Conservation (phyloP, 2,797 vertebrate species). For the Lemur catta region DNA sequence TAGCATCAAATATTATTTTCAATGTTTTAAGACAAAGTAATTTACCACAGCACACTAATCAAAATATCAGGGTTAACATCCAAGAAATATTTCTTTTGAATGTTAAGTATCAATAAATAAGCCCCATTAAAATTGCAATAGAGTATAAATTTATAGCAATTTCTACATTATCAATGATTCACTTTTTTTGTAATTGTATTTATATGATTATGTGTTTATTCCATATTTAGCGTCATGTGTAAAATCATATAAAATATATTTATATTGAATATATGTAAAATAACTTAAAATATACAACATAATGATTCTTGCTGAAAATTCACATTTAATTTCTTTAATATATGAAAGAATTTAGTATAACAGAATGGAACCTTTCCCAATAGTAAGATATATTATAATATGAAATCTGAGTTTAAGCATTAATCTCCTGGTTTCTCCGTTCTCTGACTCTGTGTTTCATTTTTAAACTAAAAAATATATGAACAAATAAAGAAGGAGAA, state of each 20-base stretch:
- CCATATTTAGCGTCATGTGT: neutral
- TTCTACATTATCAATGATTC: neutral
- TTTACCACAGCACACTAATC: neutral
- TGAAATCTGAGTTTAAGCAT: neutral
- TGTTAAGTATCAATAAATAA: neutral
- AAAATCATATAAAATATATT: neutral
- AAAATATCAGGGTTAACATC: neutral
- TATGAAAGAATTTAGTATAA: neutral
- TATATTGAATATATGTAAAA: neutral
- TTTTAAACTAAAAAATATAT: neutral
- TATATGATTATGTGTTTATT: neutral
- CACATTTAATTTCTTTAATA: neutral
- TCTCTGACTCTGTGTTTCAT: neutral
- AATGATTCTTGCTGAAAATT: neutral
- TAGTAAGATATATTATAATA: neutral
- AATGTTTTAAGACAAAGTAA: neutral
- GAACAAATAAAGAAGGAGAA: neutral
- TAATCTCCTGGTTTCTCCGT: neutral
- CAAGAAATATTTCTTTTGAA: neutral
- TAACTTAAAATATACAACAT: neutral
- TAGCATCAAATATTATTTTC: neutral
- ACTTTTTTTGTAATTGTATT: neutral
- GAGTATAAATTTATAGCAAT: neutral
- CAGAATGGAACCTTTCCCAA: neutral
- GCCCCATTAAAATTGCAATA: neutral